Percentiles rank a stretch among this genome's conserved stretches.
Evolutionary conservation across 2,797 vertebrate species (phyloP).

Genomic region (Bufotes viridis): DNA sequence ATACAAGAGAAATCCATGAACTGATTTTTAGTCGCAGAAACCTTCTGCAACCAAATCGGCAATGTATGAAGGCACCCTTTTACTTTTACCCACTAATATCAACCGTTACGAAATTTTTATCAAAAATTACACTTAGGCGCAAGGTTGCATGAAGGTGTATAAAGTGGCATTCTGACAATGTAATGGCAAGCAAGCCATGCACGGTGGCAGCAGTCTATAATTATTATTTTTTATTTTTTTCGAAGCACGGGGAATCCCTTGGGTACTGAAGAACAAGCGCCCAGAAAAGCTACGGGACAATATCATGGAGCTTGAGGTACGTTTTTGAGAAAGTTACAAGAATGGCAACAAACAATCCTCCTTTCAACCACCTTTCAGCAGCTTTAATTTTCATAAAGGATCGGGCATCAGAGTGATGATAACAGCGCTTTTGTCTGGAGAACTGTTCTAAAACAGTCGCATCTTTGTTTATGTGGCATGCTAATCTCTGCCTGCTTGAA

Average conservation of each 20-base stretch:
- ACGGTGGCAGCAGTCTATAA: neutral
- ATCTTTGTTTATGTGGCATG: conserved; percentile 87
- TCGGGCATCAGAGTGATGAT: conserved; percentile 78
- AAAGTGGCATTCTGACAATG: neutral
- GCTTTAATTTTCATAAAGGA: conserved; percentile 92
- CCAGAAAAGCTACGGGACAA: conserved; percentile 90
- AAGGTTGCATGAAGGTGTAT: too few species aligned
- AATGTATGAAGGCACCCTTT: too few species aligned
- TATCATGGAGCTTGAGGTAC: conserved; percentile 94
- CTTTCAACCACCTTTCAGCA: conserved; percentile 87
- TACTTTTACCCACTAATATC: too few species aligned
- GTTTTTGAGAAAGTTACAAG: conserved; percentile 81
- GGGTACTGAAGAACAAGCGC: conserved; percentile 88
- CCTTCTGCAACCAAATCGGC: too few species aligned
- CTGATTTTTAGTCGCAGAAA: too few species aligned
- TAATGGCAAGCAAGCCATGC: too few species aligned
- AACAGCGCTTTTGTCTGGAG: conserved; percentile 76
- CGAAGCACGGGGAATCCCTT: conserved; percentile 87
- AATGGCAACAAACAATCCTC: conserved; percentile 85
- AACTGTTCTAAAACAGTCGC: conserved; percentile 83
- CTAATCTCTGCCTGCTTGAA: conserved; percentile 73
- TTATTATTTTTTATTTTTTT: conserved; percentile 33
- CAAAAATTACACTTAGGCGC: too few species aligned
- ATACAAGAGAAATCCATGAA: too few species aligned
- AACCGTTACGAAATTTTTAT: too few species aligned